phyloP scores from a whole-genome alignment of 2,888 invertebrate species.

The Ditula angustiorana region DNA sequence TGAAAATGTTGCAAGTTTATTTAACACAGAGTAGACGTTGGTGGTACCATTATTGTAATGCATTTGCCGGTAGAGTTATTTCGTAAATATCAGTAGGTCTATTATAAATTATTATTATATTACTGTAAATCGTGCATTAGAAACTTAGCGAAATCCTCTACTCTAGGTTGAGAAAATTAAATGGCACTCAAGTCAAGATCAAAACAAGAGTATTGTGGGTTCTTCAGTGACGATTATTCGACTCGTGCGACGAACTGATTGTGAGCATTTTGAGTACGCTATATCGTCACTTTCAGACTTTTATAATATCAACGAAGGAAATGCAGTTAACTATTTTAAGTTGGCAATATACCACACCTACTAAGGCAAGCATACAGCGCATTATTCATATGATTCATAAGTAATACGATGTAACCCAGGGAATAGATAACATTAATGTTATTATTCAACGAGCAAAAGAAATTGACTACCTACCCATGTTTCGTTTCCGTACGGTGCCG shows the following conservation, averaged over 20 bases:
- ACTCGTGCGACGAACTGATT: no score
- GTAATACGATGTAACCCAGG: background rate
- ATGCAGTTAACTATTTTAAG: background rate
- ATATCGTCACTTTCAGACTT: background rate
- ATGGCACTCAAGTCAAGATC: slow-evolving; percentile 37
- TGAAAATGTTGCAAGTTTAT: slow-evolving; percentile 9
- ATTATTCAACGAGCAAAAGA: background rate
- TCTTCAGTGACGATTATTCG: background rate
- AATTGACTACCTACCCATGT: background rate
- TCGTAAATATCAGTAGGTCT: background rate
- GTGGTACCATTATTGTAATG: background rate
- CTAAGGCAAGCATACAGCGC: background rate
- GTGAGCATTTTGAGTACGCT: background rate
- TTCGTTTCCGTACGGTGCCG: background rate
- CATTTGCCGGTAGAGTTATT: background rate
- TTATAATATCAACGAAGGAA: background rate
- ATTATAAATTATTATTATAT: slow-evolving; percentile 11
- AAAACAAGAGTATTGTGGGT: slow-evolving; percentile 31
- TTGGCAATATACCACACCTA: background rate
- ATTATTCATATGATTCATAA: background rate
- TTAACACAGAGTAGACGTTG: background rate
- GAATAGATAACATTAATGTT: slow-evolving; percentile 1
- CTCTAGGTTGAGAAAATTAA: slow-evolving; percentile 7
- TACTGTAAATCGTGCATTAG: slow-evolving; percentile 5
- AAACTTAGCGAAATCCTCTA: slow-evolving; percentile 2